Percentiles rank a stretch among this genome's conserved stretches.
phyloP scores from a whole-genome alignment of 2,113 vertebrate genomes.

The Ifrita kowaldi region DNA sequence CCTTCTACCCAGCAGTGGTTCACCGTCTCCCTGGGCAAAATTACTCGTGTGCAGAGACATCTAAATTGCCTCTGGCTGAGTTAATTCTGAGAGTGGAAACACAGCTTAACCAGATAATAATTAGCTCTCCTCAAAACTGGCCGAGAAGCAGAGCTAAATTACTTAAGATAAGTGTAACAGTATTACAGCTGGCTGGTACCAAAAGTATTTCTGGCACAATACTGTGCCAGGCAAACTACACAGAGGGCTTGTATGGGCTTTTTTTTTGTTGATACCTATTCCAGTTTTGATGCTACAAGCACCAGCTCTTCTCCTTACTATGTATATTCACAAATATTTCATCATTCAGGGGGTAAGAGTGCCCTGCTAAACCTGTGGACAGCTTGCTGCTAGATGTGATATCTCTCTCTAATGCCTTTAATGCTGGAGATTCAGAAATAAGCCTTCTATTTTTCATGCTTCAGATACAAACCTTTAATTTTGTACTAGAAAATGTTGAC shows the following conservation, averaged over 20 bases:
- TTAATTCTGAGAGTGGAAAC: neutral
- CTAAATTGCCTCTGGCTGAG: neutral
- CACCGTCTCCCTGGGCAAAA: neutral
- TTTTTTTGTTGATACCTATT: neutral
- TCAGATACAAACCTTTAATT: neutral
- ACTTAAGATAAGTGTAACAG: neutral
- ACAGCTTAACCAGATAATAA: neutral
- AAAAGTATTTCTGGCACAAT: neutral
- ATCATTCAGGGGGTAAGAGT: neutral
- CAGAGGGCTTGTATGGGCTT: neutral
- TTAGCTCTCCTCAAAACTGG: neutral
- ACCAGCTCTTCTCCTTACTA: neutral
- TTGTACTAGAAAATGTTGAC: neutral
- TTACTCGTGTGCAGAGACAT: neutral
- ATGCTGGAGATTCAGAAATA: neutral
- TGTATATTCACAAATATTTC: neutral
- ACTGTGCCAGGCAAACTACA: neutral
- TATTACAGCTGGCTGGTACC: neutral
- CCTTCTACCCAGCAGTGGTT: neutral
- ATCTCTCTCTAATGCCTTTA: neutral
- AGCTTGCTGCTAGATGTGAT: neutral
- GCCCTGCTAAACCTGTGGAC: neutral
- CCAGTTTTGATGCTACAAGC: neutral
- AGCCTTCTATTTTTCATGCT: neutral
- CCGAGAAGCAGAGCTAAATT: neutral